These are phyloP conservation scores for Ichneumoninae sp. DNA, from an alignment of 2,888 invertebrate species.

Conservation along the genomic window DNA sequence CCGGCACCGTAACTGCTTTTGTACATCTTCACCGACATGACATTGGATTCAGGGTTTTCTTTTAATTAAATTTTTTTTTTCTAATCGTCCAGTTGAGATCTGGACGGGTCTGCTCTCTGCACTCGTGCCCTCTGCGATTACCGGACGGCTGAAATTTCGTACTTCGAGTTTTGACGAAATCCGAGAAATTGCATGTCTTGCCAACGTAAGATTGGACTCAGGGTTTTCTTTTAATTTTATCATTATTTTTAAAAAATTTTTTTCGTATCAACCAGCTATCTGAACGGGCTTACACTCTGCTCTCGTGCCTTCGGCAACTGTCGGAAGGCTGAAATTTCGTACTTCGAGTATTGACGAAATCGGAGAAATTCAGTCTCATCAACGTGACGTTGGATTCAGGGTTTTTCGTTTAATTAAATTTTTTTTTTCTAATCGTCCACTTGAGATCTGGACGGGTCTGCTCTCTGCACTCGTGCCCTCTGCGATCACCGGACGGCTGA, in stretches of 20 bases:
- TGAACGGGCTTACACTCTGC: neutral
- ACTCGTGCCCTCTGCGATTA: too few species aligned
- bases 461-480: neutral
- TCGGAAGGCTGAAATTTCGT: neutral
- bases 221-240: neutral
- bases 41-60: constrained; percentile 45
- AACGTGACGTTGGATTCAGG: constrained; percentile 34
- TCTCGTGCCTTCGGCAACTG: neutral
- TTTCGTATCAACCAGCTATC: constrained; percentile 16
- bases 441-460: constrained; percentile 20
- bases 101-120: neutral
- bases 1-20: neutral
- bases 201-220: too few species aligned
- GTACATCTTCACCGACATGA: constrained; percentile 10
- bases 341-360: neutral
- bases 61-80: constrained; percentile 1
- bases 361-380: neutral
- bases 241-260: neutral
- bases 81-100: constrained; percentile 2
- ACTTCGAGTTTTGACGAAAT: neutral
- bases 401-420: neutral
- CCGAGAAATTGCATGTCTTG: too few species aligned
- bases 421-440: neutral
- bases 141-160: neutral
- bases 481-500: neutral